Evolutionary conservation across 2,888 invertebrate genomes (phyloP).

Genomic region (Synergus laeviventris): DNA sequence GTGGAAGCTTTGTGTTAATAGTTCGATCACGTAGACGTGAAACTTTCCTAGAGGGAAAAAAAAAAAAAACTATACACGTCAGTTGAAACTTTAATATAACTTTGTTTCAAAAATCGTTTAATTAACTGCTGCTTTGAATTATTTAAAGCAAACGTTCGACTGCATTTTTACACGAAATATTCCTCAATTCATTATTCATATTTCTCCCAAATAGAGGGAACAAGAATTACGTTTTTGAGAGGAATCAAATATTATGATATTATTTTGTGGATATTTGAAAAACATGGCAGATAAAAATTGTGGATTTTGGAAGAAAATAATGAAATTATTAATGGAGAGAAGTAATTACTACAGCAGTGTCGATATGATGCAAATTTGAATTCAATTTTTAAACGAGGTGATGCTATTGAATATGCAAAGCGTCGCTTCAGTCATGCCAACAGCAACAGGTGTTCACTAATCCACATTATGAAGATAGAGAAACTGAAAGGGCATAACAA

Average conservation of each 20-base stretch:
- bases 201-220: neutral
- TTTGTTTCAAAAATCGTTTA: conserved; percentile 54
- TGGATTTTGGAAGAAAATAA: neutral
- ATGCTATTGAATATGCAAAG: conserved; percentile 38
- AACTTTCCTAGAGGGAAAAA: conserved; percentile 26
- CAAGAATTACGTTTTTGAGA: neutral
- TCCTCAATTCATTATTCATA: neutral
- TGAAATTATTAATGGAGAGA: neutral
- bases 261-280: neutral
- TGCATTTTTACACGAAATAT: neutral
- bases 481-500: conserved; percentile 29
- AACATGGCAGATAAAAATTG: neutral
- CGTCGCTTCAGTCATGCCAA: conserved; percentile 19
- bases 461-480: conserved; percentile 51
- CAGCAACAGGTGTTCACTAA: conserved; percentile 56
- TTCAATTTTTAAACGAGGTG: conserved; percentile 31
- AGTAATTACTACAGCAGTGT: neutral
- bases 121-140: conserved; percentile 51
- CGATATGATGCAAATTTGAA: conserved; percentile 28
- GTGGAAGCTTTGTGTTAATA: conserved; percentile 14
- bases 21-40: conserved; percentile 17
- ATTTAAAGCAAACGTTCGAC: conserved; percentile 52
- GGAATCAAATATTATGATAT: neutral
- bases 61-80: conserved; percentile 46
- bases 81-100: conserved; percentile 55